These are phyloP conservation scores for Theodoxus fluviatilis DNA, from an alignment of 2,888 invertebrate genomes.

Conservation along the genomic window DNA sequence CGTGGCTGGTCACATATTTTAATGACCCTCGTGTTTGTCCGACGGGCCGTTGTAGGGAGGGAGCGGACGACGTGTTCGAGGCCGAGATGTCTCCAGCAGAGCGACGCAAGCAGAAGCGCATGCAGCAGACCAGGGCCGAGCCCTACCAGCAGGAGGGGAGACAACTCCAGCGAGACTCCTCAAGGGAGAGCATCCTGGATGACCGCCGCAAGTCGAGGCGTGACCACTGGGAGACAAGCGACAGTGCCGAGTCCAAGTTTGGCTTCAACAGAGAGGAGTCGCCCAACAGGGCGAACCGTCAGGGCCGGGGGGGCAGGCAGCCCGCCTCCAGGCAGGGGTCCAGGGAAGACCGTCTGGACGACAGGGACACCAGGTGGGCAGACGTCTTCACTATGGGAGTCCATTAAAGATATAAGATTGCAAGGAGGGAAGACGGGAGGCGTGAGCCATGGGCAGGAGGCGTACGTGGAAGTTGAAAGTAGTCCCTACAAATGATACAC, in stretches of 20 bases:
- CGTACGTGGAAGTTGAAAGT: no score
- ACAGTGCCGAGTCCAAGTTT: conserved; percentile 41
- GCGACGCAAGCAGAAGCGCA: no score
- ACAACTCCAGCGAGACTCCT: conserved; percentile 44
- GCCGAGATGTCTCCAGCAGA: conserved; percentile 29
- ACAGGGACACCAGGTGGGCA: no score
- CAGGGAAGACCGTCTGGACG: conserved; percentile 48
- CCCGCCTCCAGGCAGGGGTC: conserved; percentile 43
- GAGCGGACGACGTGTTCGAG: conserved; percentile 32
- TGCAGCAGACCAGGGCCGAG: no score
- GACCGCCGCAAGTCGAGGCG: conserved; percentile 38
- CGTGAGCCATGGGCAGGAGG: no score
- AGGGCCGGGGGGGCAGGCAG: conserved; percentile 29
- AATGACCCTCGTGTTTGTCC: no score
- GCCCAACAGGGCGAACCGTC: conserved; percentile 44
- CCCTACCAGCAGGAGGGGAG: conserved; percentile 26
- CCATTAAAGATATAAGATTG: no score
- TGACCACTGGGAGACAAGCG: conserved; percentile 34
- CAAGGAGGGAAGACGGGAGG: no score
- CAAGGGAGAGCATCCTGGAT: conserved; percentile 49
- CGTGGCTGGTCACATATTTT: no score
- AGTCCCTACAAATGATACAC: no score
- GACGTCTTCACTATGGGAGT: no score
- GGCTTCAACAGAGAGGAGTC: conserved; percentile 53
- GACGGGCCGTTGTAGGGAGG: no score